Percentiles rank a stretch among this genome's conserved stretches.
These are phyloP conservation scores for Propithecus perrieri DNA, from an alignment of 2,797 vertebrate genomes.

Conservation along the genomic window DNA sequence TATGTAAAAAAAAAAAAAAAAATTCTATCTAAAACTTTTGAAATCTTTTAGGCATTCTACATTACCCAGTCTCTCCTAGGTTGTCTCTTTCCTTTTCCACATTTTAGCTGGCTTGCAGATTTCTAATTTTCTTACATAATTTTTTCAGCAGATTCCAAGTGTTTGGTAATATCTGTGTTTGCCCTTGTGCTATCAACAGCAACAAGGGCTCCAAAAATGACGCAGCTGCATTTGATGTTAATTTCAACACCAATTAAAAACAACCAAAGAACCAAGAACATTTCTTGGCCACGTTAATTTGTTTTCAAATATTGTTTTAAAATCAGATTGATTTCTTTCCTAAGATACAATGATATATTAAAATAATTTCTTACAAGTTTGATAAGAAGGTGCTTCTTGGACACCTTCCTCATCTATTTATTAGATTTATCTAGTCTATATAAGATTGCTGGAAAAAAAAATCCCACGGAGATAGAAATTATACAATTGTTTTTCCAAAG, in stretches of 20 bases:
- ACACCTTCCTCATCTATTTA: neutral
- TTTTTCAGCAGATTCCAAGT: constrained; percentile 58
- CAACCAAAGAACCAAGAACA: constrained; percentile 36
- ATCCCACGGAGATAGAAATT: neutral
- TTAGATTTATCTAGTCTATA: neutral
- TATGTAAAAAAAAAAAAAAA: neutral
- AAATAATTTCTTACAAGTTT: constrained; percentile 24
- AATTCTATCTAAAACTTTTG: neutral
- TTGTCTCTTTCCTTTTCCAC: constrained; percentile 25
- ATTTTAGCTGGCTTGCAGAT: constrained; percentile 23
- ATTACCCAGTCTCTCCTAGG: neutral
- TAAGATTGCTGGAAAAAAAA: neutral
- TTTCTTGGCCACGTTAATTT: constrained; percentile 54
- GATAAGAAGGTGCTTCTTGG: neutral
- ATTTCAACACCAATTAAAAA: constrained; percentile 68
- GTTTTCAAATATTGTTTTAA: constrained; percentile 31
- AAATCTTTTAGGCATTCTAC: neutral
- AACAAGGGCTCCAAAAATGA: constrained; percentile 52
- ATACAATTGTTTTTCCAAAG: neutral
- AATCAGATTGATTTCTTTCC: constrained; percentile 12
- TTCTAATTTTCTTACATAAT: constrained; percentile 60
- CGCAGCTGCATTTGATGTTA: constrained; percentile 48
- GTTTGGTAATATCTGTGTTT: constrained; percentile 64
- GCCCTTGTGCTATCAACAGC: constrained; percentile 65
- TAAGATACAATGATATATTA: constrained; percentile 12